A percentile compares a stretch with the other conserved stretches of the same genome.
Conservation (phyloP, 2,113 vertebrate genomes). For the Serranochromis macrocephalus region DNA sequence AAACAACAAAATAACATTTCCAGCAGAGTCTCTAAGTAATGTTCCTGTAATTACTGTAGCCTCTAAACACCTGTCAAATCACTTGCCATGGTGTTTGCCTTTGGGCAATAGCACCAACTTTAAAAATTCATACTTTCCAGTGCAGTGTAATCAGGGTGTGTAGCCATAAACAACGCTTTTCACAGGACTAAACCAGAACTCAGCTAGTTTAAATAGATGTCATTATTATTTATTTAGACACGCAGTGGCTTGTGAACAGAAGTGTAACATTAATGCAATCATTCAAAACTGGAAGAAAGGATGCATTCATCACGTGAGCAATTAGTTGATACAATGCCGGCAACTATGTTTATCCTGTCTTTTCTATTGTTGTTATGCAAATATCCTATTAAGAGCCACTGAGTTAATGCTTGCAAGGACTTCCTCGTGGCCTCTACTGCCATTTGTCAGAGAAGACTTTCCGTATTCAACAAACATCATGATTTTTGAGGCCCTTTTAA, state of each 20-base stretch:
- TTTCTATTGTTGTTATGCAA: background rate
- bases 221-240: background rate
- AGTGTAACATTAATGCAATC: background rate
- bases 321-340: background rate
- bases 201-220: background rate
- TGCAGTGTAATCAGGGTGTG: slow-evolving; percentile 4
- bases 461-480: background rate
- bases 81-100: slow-evolving; percentile 10
- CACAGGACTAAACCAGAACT: background rate
- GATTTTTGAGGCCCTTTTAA: background rate
- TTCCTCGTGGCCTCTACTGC: background rate
- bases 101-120: background rate
- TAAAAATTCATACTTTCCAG: slow-evolving; percentile 32
- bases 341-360: background rate
- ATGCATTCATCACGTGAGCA: background rate
- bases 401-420: background rate
- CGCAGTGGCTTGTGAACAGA: background rate
- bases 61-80: slow-evolving; percentile 10
- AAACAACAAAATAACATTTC: background rate
- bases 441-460: background rate
- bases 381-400: background rate
- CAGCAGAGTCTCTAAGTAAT: background rate
- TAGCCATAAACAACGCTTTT: background rate
- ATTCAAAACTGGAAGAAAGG: background rate
- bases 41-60: slow-evolving; percentile 1